phyloP scores from a whole-genome alignment of 1,140 invertebrate species.

The Muscidifurax raptorellus region DNA sequence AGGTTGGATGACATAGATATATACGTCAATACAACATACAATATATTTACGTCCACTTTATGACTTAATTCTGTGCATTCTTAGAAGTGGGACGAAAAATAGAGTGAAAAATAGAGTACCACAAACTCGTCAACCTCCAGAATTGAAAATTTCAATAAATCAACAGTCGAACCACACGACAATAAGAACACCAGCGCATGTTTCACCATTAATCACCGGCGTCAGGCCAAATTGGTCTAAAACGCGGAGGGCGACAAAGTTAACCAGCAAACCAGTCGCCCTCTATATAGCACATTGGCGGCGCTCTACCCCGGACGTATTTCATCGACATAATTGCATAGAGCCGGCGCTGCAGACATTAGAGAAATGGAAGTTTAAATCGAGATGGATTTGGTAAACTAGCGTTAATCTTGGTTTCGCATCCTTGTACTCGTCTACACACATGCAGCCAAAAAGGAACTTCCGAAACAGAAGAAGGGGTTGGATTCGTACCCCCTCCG shows the following conservation, averaged over 20 bases:
- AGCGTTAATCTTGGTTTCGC: constrained; percentile 27
- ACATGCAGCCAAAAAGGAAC: background rate
- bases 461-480: constrained; percentile 22
- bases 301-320: background rate
- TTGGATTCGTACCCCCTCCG: background rate
- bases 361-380: constrained; percentile 16
- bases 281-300: background rate
- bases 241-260: background rate
- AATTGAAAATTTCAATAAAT: background rate
- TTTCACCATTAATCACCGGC: background rate
- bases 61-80: too few relatives aligned
- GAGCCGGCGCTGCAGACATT: background rate
- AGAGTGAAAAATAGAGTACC: too few relatives aligned
- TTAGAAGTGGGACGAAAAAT: too few relatives aligned
- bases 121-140: too few relatives aligned
- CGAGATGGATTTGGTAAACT: constrained; percentile 3
- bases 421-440: background rate
- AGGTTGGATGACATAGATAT: too few relatives aligned
- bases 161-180: background rate
- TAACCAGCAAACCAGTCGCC: background rate
- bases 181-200: background rate
- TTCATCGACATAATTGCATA: constrained; percentile 1
- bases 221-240: background rate
- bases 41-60: too few relatives aligned
- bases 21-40: too few relatives aligned